These are phyloP conservation scores for Aphidoletes aphidimyza DNA, from an alignment of 2,888 invertebrate species.

Conservation along the genomic window DNA sequence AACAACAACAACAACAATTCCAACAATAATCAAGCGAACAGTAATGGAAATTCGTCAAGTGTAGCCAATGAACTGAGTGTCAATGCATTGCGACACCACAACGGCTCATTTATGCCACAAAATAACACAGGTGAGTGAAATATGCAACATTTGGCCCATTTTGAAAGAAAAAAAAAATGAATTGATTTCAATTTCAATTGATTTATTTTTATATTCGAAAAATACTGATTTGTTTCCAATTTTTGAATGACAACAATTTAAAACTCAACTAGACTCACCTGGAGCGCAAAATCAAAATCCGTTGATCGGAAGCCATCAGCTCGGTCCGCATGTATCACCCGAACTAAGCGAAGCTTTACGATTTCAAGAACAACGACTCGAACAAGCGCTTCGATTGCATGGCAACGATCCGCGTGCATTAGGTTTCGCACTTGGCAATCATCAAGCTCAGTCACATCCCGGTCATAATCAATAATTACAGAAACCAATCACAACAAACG, in stretches of 20 bases:
- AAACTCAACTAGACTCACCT: neutral
- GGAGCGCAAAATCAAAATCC: conserved; percentile 38
- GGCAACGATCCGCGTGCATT: conserved; percentile 80
- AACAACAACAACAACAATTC: conserved; percentile 56
- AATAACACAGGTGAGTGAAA: neutral
- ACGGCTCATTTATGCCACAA: conserved; percentile 54
- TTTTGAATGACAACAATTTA: neutral
- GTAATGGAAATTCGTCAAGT: conserved; percentile 19
- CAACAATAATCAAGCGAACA: conserved; percentile 6
- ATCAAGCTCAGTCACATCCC: conserved; percentile 56
- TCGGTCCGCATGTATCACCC: conserved; percentile 70
- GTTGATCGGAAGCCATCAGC: conserved; percentile 57
- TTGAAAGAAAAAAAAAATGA: neutral
- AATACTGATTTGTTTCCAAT: conserved; percentile 58
- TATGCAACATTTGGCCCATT: neutral
- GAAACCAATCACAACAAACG: neutral
- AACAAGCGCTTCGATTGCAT: conserved; percentile 84
- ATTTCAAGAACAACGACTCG: conserved; percentile 81
- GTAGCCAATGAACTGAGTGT: conserved; percentile 29
- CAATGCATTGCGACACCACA: conserved; percentile 53
- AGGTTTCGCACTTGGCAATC: conserved; percentile 75
- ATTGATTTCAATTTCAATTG: too few species aligned
- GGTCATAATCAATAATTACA: conserved; percentile 75
- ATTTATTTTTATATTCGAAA: conserved; percentile 55
- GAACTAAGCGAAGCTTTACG: conserved; percentile 78